phyloP scores from a whole-genome alignment of 2,113 vertebrate genomes.

The Typhlomys cinereus region DNA sequence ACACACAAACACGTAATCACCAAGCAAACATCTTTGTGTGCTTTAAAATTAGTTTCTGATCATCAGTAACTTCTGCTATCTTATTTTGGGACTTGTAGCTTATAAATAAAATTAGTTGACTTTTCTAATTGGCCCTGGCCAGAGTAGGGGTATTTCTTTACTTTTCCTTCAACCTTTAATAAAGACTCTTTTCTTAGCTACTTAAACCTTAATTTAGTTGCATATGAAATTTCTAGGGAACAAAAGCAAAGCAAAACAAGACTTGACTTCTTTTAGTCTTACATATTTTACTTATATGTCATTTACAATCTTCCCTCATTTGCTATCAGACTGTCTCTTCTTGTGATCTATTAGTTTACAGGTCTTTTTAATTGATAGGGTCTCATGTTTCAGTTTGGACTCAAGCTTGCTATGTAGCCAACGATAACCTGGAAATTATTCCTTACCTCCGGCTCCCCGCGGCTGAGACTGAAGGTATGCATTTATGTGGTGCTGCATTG shows the following conservation, averaged over 20 bases:
- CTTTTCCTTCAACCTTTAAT: background rate
- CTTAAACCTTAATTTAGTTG: background rate
- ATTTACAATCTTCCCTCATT: constrained; percentile 20
- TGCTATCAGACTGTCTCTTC: background rate
- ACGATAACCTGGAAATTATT: background rate
- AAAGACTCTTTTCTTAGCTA: background rate
- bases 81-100: background rate
- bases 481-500: background rate
- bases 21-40: background rate
- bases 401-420: background rate
- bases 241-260: background rate
- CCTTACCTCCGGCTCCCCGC: background rate
- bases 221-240: background rate
- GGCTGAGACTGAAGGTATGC: background rate
- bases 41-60: constrained; percentile 10
- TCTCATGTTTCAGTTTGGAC: background rate
- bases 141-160: background rate
- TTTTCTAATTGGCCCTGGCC: background rate
- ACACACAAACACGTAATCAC: background rate
- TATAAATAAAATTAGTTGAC: background rate
- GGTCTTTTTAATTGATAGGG: background rate
- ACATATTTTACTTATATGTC: background rate
- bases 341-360: background rate
- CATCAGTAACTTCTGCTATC: background rate
- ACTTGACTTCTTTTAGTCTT: background rate